Evolutionary conservation across 2,888 invertebrate species (phyloP), one percentile per base, ranked within the genome.

Genomic region (Polyploca ridens): DNA sequence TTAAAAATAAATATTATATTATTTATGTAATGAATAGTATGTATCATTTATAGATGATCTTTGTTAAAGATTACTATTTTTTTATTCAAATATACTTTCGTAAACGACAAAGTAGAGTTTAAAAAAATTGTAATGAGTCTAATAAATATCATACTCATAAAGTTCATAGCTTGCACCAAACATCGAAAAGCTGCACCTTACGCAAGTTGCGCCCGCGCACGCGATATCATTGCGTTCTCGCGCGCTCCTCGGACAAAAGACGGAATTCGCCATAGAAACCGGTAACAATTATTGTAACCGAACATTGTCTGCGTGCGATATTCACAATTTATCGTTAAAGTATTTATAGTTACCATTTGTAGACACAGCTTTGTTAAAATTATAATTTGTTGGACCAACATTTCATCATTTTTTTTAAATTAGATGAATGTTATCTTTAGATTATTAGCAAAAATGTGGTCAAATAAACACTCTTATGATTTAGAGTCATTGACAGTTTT

Each of bases 141-240:
- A 0, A 41, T 10, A 10, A 3, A 38, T 38, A 38, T 3, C 38
- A 8, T 3, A 41, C 41, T 11, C 38, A 1, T 16, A 19, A 33
- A 3, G 44, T 16, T 58, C 19, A 63, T 33, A 33, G 3, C 33
- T 71, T 65, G 49, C n/a, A 58, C 61, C 68, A 60, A 46, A 27
- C 33, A n/a, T 66, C 63, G 61, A 63, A 67, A 65, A 69, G 68
- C 64, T 65, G 69, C 73, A 69, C 68, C 74, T 82, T 81, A 73
- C 79, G 79, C 79, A 81, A 82, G 67, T 70, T 64, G 72, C 69
- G 67, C 72, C 38, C 62, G 67, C 71, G 71, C 74, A 70, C 71
- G 73, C 54, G 68, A 75, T 72, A 69, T 63, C 68, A 60, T 66
- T 68, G 63, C 44, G 63, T 63, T 65, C 57, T 27, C 27, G 27